Evolutionary conservation across 64 coral and sea anemone species (phyloP), one percentile per base, ranked within the genome.

Genomic region (Trachythela sp.): DNA sequence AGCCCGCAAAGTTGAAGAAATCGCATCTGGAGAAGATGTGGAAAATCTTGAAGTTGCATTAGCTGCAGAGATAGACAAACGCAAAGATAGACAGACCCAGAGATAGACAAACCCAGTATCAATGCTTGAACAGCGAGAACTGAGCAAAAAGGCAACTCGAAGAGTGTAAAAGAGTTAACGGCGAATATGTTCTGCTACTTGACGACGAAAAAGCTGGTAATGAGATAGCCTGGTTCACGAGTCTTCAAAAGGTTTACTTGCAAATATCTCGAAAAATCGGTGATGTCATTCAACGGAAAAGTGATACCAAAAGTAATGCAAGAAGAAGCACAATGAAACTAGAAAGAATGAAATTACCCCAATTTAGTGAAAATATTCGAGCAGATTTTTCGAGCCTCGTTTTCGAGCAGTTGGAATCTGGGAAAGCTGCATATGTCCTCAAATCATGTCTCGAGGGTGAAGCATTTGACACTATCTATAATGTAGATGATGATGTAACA

Each of bases 311-410:
- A 9, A 26, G n/a, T 72, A 72, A n/a, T 15, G 13, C 49, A 11
- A 72, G 29, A 72, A 26, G 9, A 31, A 35, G 26, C 29, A 26
- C n/a, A 14, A 72, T 72, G 26, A 72, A 72, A 26, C 68, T 72
- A 72, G 68, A 72, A 72, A 27, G 68, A 72, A 72, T 72, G 68
- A 72, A 72, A 0, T 72, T 72, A 72, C 68, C 68, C 10, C n/a
- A 27, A 4, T 72, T 72, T 26, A 35, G 33, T 26, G 68, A 26
- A 13, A 72, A 72, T 26, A 27, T 72, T 31, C 68, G 68, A 72
- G 68, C 68, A 22, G 68, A 72, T 35, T 72, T 72, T 72, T 14
- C 17, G 68, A 27, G 26, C 9, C 68, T 24, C 14, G 33, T 72
- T 35, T 4, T 72, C 1, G 17, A 14, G 17, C 17, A 72, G 0